A percentile compares a stretch with the other conserved stretches of the same genome.
phyloP scores from a whole-genome alignment of 2,797 vertebrate species.

The Falco rusticolus region DNA sequence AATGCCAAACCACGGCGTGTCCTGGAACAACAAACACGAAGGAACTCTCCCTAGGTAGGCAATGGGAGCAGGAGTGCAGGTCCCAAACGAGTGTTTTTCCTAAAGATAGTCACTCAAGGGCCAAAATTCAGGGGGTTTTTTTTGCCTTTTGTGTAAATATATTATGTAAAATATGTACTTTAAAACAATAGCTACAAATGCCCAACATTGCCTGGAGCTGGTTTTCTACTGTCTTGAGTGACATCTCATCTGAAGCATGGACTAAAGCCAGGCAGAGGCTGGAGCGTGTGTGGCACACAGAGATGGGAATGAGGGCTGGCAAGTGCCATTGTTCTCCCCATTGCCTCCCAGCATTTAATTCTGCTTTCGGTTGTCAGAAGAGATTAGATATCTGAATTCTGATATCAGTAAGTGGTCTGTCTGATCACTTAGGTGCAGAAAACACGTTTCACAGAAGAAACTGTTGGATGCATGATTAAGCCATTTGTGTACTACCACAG shows the following conservation, averaged over 20 bases:
- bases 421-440: neutral
- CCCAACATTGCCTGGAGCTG: accelerated
- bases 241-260: neutral
- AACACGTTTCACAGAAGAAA: neutral
- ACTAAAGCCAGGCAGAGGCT: neutral
- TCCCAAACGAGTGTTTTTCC: neutral
- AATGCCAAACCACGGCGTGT: neutral
- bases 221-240: conserved; percentile 5
- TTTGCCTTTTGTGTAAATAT: neutral
- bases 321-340: conserved; percentile 55
- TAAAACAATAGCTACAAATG: neutral
- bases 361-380: conserved; percentile 34
- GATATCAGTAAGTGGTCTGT: neutral
- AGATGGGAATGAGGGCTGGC: conserved; percentile 54
- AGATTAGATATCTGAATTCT: conserved; percentile 38
- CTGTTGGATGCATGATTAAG: neutral
- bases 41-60: neutral
- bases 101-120: neutral
- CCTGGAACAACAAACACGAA: neutral
- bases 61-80: neutral
- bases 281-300: neutral
- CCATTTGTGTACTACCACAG: neutral
- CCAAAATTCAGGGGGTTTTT: accelerated
- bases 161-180: neutral
- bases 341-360: neutral